Evolutionary conservation across 2,888 invertebrate species (phyloP).

Genomic region (Leptura quadrifasciata): DNA sequence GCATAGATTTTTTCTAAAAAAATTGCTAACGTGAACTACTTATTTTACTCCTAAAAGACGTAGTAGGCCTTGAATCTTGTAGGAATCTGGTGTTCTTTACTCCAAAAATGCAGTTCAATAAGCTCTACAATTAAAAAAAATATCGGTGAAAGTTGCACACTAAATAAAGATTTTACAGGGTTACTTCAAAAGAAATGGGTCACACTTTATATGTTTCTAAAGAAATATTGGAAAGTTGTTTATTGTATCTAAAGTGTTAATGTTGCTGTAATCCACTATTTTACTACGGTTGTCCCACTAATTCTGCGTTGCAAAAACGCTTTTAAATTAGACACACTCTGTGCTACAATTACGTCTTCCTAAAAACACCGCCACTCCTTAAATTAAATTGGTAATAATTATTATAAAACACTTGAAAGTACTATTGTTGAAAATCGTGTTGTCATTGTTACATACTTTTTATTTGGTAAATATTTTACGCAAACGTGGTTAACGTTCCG

Average conservation of each 20-base stretch:
- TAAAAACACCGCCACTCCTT: neutral
- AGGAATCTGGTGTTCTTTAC: too few relatives aligned
- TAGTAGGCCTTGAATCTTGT: too few relatives aligned
- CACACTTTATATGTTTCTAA: too few relatives aligned
- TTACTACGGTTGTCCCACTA: neutral
- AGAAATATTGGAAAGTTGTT: too few relatives aligned
- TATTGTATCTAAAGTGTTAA: neutral
- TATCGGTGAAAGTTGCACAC: too few relatives aligned
- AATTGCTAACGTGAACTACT: too few relatives aligned
- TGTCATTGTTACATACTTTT: conserved; percentile 9
- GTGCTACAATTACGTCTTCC: neutral
- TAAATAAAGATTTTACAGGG: too few relatives aligned
- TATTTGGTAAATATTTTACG: conserved; percentile 11
- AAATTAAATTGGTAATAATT: conserved; percentile 3
- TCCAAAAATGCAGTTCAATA: too few relatives aligned
- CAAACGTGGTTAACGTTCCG: conserved; percentile 12
- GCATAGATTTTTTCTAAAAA: too few relatives aligned
- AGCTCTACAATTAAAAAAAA: too few relatives aligned
- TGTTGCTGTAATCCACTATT: neutral
- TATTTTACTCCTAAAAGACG: too few relatives aligned
- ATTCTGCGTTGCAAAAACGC: neutral
- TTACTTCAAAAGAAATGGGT: too few relatives aligned
- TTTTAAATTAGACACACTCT: neutral
- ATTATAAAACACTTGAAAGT: conserved; percentile 10
- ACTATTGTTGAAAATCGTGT: neutral